A percentile compares a stretch with the other conserved stretches of the same genome.
phyloP scores from a whole-genome alignment of 2,797 vertebrate genomes.

The Sphenopsis melanotis region DNA sequence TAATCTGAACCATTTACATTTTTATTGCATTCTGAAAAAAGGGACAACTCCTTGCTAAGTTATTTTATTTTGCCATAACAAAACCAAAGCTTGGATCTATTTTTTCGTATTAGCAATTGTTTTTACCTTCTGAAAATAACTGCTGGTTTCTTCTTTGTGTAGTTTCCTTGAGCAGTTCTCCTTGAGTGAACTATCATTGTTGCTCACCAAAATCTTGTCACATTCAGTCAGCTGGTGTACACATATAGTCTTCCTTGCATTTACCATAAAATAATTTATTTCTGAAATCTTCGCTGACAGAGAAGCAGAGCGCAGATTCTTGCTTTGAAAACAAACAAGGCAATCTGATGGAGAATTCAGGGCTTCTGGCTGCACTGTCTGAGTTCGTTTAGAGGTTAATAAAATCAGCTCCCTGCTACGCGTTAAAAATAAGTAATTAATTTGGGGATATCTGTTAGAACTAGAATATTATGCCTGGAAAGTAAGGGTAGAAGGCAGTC shows the following conservation, averaged over 20 bases:
- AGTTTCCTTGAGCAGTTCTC: background rate
- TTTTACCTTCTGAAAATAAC: background rate
- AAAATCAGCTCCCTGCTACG: background rate
- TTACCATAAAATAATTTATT: background rate
- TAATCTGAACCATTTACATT: background rate
- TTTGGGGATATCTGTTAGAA: background rate
- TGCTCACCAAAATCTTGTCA: background rate
- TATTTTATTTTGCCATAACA: background rate
- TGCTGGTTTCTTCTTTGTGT: background rate
- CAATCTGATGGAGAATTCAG: background rate
- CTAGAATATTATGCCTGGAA: background rate
- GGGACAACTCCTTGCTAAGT: background rate
- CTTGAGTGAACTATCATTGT: background rate
- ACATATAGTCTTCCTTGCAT: background rate
- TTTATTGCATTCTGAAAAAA: background rate
- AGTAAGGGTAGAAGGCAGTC: background rate
- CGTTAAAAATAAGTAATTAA: background rate
- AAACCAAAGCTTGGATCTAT: background rate
- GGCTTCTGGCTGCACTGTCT: background rate
- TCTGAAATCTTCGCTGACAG: background rate
- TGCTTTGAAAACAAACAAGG: slow-evolving; percentile 6
- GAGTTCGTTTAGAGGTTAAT: slow-evolving; percentile 1
- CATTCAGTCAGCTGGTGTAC: background rate
- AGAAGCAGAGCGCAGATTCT: background rate
- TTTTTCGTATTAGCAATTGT: background rate